Evolutionary conservation across 2,888 invertebrate species (phyloP), one percentile per base, ranked within the genome.

Genomic region (Biston stratarius): DNA sequence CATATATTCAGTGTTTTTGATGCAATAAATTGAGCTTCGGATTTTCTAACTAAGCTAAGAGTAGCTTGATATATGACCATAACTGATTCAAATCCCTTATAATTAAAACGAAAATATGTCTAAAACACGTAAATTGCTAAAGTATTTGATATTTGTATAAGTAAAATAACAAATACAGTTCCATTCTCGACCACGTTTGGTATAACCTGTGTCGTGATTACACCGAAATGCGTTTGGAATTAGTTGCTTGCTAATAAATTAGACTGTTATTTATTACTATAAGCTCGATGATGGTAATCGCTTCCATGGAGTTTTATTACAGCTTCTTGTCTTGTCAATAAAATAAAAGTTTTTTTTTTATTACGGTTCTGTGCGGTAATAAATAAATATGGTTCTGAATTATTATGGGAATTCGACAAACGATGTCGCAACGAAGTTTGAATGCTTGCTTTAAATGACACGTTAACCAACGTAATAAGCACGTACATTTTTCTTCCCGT

Each of bases 241-340:
- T 64, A 60, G 34, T 15, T 15, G 56, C 12, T 55, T 34, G 59
- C 56, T 51, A 44, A 60, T 65, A 53, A 61, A 65, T 56, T 61
- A 24, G 11, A 12, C 0, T 34, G 44, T 57, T 47, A 59, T 59
- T 59, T 63, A 63, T 40, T 59, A 38, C 11, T n/a, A 14, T 58
- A 14, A 38, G 14, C 15, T 52, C 52, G 44, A 0, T 24, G 59
- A 59, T 64, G 38, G 33, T 64, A 59, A 64, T 64, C 59, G 48
- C 15, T 59, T 38, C 58, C 59, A 49, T 33, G 48, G 42, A 40
- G 49, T 59, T 49, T 42, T 49, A 42, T 59, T 59, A 51, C 59
- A 40, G 59, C 59, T 59, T 49, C 59, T 59, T 33, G 59, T 59
- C 24, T 59, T 59, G 49, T 57, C 57, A 59, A 59, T 59, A 49